A percentile compares a stretch with the other conserved stretches of the same genome.
These are phyloP conservation scores for Ornithorhynchus anatinus DNA, from an alignment of 2,113 vertebrate genomes.

Conservation along the genomic window DNA sequence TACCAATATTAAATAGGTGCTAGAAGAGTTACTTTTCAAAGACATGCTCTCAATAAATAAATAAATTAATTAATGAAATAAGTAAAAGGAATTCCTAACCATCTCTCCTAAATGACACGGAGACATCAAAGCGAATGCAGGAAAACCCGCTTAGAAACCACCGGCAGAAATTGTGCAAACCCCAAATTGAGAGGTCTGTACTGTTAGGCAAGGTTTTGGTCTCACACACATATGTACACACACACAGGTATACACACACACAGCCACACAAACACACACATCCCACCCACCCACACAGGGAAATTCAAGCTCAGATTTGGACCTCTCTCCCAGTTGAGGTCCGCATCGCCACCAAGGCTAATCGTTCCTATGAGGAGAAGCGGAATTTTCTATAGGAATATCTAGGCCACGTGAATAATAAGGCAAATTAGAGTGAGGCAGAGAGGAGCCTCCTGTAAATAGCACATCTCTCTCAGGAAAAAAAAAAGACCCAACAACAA, in stretches of 20 bases:
- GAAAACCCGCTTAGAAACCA: constrained; percentile 24
- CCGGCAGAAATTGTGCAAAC: constrained; percentile 32
- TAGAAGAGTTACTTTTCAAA: constrained; percentile 62
- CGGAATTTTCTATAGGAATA: constrained; percentile 14
- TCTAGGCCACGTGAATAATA: constrained; percentile 26
- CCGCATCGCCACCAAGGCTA: constrained; percentile 18
- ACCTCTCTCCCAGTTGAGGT: constrained; percentile 37
- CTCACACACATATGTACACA: not conserved
- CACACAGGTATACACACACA: too few species aligned
- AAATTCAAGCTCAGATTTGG: constrained; percentile 45
- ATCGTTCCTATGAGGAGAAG: constrained; percentile 20
- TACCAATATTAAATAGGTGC: constrained; percentile 64
- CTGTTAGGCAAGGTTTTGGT: constrained; percentile 18
- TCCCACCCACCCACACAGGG: not conserved
- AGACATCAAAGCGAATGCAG: constrained; percentile 50
- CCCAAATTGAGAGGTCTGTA: not conserved
- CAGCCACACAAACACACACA: too few species aligned
- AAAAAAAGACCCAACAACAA: too few species aligned
- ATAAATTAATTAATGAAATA: too few species aligned
- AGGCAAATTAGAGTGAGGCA: constrained; percentile 15
- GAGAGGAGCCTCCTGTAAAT: not conserved
- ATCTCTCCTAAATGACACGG: constrained; percentile 43
- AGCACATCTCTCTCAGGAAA: constrained; percentile 9
- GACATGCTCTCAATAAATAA: constrained; percentile 17
- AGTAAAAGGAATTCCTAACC: constrained; percentile 35